phyloP scores from a whole-genome alignment of 2,113 vertebrate genomes.

The Parotia lawesii region DNA sequence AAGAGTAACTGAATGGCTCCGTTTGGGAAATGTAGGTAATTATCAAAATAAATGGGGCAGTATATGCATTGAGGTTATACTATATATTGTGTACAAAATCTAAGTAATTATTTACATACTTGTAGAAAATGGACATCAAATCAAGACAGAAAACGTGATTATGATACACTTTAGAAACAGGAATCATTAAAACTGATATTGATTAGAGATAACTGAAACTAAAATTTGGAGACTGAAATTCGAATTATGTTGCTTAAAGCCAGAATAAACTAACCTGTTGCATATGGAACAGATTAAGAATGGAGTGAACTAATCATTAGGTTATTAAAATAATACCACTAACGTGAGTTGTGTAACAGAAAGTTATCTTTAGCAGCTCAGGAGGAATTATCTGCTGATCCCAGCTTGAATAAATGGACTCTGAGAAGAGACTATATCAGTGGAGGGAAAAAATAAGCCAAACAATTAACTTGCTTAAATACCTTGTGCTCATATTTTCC shows the following conservation, averaged over 20 bases:
- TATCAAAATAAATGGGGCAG: background rate
- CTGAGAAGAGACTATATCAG: background rate
- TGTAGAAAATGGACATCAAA: background rate
- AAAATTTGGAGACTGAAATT: background rate
- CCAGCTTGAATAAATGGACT: background rate
- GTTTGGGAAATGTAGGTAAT: background rate
- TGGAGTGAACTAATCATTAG: constrained; percentile 18
- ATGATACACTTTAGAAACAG: background rate
- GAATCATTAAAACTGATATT: background rate
- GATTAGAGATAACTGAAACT: background rate
- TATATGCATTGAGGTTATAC: background rate
- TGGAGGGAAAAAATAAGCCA: background rate
- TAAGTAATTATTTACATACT: background rate
- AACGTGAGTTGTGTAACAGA: background rate
- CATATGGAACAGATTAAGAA: constrained; percentile 34
- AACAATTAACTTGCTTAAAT: background rate
- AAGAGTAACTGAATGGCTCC: background rate
- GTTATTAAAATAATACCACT: constrained; percentile 34
- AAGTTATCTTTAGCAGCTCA: constrained; percentile 7
- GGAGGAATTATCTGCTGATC: constrained; percentile 14
- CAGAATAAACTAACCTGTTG: background rate
- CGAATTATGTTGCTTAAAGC: background rate
- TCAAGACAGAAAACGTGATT: background rate
- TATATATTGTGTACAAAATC: background rate
- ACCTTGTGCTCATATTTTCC: background rate